Evolutionary conservation across 1,140 invertebrate species (phyloP), one percentile per base, ranked within the genome.

Genomic region (Prorops nasuta): DNA sequence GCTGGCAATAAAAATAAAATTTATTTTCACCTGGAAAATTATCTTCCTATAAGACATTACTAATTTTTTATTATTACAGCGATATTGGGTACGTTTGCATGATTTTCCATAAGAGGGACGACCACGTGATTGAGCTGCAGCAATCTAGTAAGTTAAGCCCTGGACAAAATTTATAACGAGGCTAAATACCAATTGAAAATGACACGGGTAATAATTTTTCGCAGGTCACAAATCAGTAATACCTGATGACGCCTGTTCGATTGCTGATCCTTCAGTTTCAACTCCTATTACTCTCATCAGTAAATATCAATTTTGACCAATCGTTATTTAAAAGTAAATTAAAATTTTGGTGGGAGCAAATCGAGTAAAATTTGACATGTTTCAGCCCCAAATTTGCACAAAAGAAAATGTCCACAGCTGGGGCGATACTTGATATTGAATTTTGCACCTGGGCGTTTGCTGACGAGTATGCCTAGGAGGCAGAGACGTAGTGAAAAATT

Each of bases 261-360:
- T 73, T 32, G 62, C 58, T 9, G 83, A 87, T 49, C 75, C 83
- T 20, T 83, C 83, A 38, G 82, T 79, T 38, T 81, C 86, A 61
- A 84, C 89, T 32, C 91, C 85, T 70, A 82, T 87, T 51, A 94
- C 91, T n/a, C 79, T 94, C 70, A 86, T 92, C 67, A 90, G 91
- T 92, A 78, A 87, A 86, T 85, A 72, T 28, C 16, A 31, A 14
- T 16, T 36, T 36, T 54, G 46, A 14, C 18, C 16, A 36, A 43
- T 47, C 7, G 7, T 38, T 37, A 40, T 46, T 21, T 37, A 16
- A 34, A 32, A 20, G 24, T 22, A 10, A 31, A 44, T 34, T 15
- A 28, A 12, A 28, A 28, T 12, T n/a, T n/a, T 7, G 6, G 24
- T 28, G 24, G 24, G 24, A 28, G 6, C 12, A 12, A 28, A 28